Evolutionary conservation across 2,888 invertebrate species (phyloP).

Genomic region (Antheraea assamensis): DNA sequence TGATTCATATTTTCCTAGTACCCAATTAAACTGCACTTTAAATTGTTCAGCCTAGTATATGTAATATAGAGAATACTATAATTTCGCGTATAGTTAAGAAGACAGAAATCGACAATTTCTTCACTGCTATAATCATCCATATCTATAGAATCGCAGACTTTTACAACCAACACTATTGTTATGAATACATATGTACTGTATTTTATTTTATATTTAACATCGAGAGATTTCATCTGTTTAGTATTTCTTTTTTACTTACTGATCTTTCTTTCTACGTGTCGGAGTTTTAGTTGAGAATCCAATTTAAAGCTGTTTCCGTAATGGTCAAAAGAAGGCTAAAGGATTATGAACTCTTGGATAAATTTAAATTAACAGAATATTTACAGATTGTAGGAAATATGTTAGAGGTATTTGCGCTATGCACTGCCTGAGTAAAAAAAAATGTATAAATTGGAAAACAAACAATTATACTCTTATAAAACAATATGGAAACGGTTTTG

Average conservation of each 20-base stretch:
- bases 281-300: background rate
- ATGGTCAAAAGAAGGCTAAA: background rate
- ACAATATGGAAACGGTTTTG: background rate
- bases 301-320: background rate
- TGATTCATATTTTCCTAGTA: conserved; percentile 13
- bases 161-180: background rate
- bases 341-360: background rate
- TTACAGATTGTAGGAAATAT: background rate
- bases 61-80: background rate
- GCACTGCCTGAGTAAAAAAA: background rate
- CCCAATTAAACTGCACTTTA: conserved; percentile 1
- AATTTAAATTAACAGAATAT: background rate
- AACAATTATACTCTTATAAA: background rate
- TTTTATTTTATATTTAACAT: too few relatives aligned
- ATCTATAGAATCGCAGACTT: background rate
- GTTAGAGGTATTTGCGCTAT: background rate
- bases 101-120: background rate
- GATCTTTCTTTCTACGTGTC: background rate
- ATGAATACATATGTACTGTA: background rate
- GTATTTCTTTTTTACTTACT: background rate
- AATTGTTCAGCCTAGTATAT: background rate
- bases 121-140: too few relatives aligned
- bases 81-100: background rate
- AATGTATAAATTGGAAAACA: background rate
- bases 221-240: background rate